Evolutionary conservation across 23 tunicate species (phyloP).

Genomic region (Botrylloides violaceus): DNA sequence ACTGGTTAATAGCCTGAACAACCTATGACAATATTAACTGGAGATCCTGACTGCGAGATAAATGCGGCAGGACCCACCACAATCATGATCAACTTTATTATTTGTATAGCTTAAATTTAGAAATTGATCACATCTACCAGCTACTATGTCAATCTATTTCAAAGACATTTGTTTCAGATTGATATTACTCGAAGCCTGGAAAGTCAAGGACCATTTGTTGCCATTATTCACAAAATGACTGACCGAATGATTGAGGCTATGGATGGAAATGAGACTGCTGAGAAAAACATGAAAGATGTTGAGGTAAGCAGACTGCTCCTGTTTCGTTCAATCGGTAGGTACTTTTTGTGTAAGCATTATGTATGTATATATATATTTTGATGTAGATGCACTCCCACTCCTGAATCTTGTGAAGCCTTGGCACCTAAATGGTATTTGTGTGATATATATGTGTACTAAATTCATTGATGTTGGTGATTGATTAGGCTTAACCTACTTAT

Average conservation of each 20-base stretch:
- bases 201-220: conserved; percentile 79
- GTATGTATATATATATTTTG: background rate
- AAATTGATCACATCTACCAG: background rate
- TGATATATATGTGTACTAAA: too few species aligned
- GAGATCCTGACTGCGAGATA: too few species aligned
- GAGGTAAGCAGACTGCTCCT: conserved; percentile 26
- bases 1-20: too few species aligned
- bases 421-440: too few species aligned
- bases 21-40: too few species aligned
- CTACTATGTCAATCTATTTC: background rate
- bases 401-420: too few species aligned
- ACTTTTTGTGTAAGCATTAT: background rate
- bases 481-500: too few species aligned
- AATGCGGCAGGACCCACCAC: too few species aligned
- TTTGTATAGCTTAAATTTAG: too few species aligned
- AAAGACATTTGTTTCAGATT: conserved; percentile 34
- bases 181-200: conserved; percentile 38
- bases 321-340: background rate
- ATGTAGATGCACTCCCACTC: background rate
- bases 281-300: conserved; percentile 39
- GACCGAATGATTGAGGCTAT: conserved; percentile 80
- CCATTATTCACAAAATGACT: conserved; percentile 76
- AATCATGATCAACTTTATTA: too few species aligned
- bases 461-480: too few species aligned
- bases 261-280: conserved; percentile 58